Base-by-base conservation (phyloP, 30 jellyfish, hydroid and myxozoan species). In the Mastigias papua region DNA sequence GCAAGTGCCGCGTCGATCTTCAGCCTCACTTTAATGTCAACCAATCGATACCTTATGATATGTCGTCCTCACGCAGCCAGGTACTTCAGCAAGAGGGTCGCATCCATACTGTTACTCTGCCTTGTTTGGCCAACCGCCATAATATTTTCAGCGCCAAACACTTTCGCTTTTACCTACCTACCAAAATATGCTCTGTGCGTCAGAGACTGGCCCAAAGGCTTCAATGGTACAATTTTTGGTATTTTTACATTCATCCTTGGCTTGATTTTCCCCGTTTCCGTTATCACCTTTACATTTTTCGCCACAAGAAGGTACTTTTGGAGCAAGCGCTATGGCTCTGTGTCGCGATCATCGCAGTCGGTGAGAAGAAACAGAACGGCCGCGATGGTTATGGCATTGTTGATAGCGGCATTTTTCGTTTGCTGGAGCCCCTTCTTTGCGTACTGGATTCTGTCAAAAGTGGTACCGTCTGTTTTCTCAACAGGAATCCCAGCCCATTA, bases 361-460 rank as follows among this genome's bases (percentile, higher is more conserved):
- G 32, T 48, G 15, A 32, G 35, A 31, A 35, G 91, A 37, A 64
- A 65, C 6, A 31, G 84, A 17, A 48, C 21, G 30, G 48, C 69
- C 22, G 60, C 83, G 17, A 3, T 67, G 31, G 26, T 74, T 25
- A 16, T 81, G 48, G 91, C 72, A 5, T 21, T 42, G 5, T 35
- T 81, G 37, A 81, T 66, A 2, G n/a, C 37, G 25, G 91, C 83
- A 32, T 67, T 63, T 27, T 64, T 81, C 58, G 29, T 26, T 13
- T 37, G 72, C 28, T 81, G 81, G 74, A 31, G 67, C 34, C 91
- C 91, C 29, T 63, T 68, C 30, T 34, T 67, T 13, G 60, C 65
- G 20, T 81, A 81, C 69, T 81, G 91, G 91, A 26, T 65, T n/a
- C 34, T 64, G 23, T 63, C 83, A 16, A 20, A 37, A 28, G 84